A percentile compares a stretch with the other conserved stretches of the same genome.
These are phyloP conservation scores for Montipora capricornis DNA, from an alignment of 64 coral and sea anemone species.

Conservation along the genomic window DNA sequence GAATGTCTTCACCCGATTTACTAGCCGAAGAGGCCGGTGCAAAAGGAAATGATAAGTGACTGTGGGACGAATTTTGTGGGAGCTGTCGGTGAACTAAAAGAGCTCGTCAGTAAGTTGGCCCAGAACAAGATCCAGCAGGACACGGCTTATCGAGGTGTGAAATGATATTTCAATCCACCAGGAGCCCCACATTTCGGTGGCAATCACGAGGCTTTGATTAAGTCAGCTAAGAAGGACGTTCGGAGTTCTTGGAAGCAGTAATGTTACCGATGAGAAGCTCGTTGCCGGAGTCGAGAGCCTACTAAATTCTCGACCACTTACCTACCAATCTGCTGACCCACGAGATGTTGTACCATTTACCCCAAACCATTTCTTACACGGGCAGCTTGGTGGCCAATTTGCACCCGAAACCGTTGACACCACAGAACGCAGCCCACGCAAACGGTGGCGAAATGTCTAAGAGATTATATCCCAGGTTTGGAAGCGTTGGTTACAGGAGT, in stretches of 20 bases:
- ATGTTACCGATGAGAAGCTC: slow-evolving; percentile 62
- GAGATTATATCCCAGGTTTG: slow-evolving; percentile 63
- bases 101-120: slow-evolving; percentile 39
- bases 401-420: slow-evolving; percentile 64
- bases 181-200: slow-evolving; percentile 72
- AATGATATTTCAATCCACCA: slow-evolving; percentile 59
- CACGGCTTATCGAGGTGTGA: not conserved
- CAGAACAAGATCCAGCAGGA: slow-evolving; percentile 32
- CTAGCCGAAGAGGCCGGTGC: slow-evolving; percentile 58
- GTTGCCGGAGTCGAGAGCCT: slow-evolving; percentile 24
- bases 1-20: slow-evolving; percentile 66
- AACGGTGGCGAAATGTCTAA: slow-evolving; percentile 68
- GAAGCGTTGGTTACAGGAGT: slow-evolving; percentile 65
- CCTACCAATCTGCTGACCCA: slow-evolving; percentile 52
- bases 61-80: slow-evolving; percentile 71
- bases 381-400: slow-evolving; percentile 64
- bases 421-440: slow-evolving; percentile 40
- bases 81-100: slow-evolving; percentile 50
- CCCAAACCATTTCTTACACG: slow-evolving; percentile 18
- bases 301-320: slow-evolving; percentile 51
- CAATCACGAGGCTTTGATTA: slow-evolving; percentile 61
- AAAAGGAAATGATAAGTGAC: slow-evolving; percentile 62
- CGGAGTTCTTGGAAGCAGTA: slow-evolving; percentile 15
- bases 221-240: slow-evolving; percentile 74
- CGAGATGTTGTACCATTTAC: slow-evolving; percentile 30